phyloP scores from a whole-genome alignment of 1,140 invertebrate genomes.

The Acromyrmex echinatior region DNA sequence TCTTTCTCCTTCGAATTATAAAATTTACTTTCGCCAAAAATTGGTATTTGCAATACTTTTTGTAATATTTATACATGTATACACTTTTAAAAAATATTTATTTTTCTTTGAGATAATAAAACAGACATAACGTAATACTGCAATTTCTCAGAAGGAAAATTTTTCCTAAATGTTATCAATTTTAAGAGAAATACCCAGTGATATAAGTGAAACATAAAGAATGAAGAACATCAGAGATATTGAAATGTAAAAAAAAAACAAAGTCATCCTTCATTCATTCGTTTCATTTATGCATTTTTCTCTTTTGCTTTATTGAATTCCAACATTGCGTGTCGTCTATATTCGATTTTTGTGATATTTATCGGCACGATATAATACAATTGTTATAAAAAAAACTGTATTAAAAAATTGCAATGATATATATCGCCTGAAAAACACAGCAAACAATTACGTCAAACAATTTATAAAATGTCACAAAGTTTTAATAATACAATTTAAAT shows the following conservation, averaged over 20 bases:
- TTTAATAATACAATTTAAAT: neutral
- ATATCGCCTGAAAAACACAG: neutral
- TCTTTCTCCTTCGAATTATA: neutral
- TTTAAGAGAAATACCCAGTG: neutral
- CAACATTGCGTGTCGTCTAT: conserved; percentile 49
- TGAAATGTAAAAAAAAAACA: conserved; percentile 32
- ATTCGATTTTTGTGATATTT: conserved; percentile 52
- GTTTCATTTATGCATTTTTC: conserved; percentile 35
- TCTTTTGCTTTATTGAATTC: conserved; percentile 61
- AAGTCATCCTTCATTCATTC: conserved; percentile 38
- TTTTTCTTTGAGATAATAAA: neutral
- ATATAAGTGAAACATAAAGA: neutral
- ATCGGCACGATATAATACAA: conserved; percentile 18
- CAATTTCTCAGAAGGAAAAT: neutral
- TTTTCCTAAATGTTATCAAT: neutral
- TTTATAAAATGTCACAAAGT: neutral
- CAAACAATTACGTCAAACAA: neutral
- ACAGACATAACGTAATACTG: neutral
- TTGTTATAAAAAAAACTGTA: conserved; percentile 3
- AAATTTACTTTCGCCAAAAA: neutral
- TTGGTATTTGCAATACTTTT: neutral
- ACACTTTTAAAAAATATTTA: neutral
- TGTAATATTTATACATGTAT: neutral
- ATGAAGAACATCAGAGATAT: conserved; percentile 27
- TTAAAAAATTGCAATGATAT: neutral